phyloP scores from a whole-genome alignment of 1,140 invertebrate genomes.

The Drosophila ohnishii region DNA sequence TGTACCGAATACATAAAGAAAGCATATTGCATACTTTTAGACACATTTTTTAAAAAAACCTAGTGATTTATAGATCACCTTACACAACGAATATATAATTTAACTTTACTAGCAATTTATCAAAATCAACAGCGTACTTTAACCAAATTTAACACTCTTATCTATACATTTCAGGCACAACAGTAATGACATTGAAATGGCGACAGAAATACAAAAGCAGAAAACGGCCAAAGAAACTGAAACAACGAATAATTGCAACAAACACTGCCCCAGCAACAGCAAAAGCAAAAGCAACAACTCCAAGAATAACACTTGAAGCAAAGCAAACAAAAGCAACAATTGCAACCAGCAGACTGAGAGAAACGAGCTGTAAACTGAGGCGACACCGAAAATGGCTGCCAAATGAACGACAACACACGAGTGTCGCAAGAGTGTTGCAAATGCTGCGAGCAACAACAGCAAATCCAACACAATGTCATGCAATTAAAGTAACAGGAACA shows the following conservation, averaged over 20 bases:
- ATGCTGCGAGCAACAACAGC: conserved; percentile 48
- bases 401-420: conserved; percentile 66
- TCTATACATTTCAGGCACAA: conserved; percentile 51
- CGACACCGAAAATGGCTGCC: conserved; percentile 49
- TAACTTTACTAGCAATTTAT: background rate
- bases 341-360: conserved; percentile 64
- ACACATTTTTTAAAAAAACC: no score
- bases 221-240: conserved; percentile 80
- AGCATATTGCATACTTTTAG: no score
- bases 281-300: conserved; percentile 36
- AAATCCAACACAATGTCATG: conserved; percentile 63
- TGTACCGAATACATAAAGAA: no score
- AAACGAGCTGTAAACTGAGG: conserved; percentile 37
- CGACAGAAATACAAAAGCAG: conserved; percentile 82
- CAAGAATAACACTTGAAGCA: conserved; percentile 9
- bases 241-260: conserved; percentile 67
- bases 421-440: conserved; percentile 66
- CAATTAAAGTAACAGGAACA: conserved; percentile 68
- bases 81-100: background rate
- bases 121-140: background rate
- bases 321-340: conserved; percentile 35
- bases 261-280: conserved; percentile 60
- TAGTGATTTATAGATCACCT: no score
- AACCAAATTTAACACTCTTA: background rate
- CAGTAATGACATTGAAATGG: conserved; percentile 82